Conservation (phyloP, 2,888 invertebrate species). For the Suillia variegata region DNA sequence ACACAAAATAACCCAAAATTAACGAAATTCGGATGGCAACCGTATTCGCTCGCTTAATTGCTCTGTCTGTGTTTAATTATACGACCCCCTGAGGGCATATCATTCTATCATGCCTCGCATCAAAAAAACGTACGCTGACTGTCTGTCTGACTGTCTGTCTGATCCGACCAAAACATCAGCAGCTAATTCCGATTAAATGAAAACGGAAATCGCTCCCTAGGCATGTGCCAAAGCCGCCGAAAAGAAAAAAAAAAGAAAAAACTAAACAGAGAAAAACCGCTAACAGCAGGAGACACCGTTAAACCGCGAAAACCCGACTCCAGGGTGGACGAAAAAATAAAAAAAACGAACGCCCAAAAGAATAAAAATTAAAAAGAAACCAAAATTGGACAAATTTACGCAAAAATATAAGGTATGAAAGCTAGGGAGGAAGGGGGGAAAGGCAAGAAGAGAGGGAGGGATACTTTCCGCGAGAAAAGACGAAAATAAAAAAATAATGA, state of each 20-base stretch:
- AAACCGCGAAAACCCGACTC: neutral
- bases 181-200: slow-evolving; percentile 15
- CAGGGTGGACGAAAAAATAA: slow-evolving; percentile 8
- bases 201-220: slow-evolving; percentile 19
- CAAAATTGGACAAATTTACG: slow-evolving; percentile 15
- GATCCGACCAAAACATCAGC: neutral
- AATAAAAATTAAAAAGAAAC: slow-evolving; percentile 14
- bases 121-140: neutral
- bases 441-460: no score
- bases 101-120: no score
- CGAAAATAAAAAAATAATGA: slow-evolving; percentile 31
- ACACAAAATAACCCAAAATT: neutral
- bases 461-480: neutral
- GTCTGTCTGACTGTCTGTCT: no score
- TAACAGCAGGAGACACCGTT: neutral
- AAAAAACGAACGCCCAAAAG: slow-evolving; percentile 6
- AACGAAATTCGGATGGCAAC: neutral
- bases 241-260: slow-evolving; percentile 6
- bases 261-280: slow-evolving; percentile 13
- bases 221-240: slow-evolving; percentile 22
- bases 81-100: neutral
- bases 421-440: no score
- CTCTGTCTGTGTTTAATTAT: slow-evolving; percentile 16
- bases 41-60: slow-evolving; percentile 18
- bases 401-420: neutral